Conservation (phyloP, 1,140 invertebrate genomes). For the Solen grandis region DNA sequence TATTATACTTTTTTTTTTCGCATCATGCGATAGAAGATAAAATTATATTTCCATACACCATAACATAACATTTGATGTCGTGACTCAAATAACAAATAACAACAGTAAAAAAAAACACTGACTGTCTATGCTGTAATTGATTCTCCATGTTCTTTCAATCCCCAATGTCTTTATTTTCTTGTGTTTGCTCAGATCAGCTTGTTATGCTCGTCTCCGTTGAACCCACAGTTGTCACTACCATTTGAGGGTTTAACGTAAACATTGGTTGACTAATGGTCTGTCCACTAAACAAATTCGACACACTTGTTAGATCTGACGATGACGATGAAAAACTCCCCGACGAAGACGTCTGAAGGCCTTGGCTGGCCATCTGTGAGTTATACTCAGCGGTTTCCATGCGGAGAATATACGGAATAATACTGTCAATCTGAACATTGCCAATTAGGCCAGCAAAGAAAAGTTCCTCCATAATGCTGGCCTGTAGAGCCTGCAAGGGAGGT, state of each 20-base stretch:
- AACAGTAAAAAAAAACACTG: too few relatives aligned
- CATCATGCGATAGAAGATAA: too few relatives aligned
- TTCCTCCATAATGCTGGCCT: conserved; percentile 91
- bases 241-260: conserved; percentile 36
- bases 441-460: conserved; percentile 95
- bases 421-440: conserved; percentile 95
- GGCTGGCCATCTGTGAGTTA: conserved; percentile 76
- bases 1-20: too few relatives aligned
- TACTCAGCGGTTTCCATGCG: conserved; percentile 86
- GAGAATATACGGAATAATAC: conserved; percentile 94
- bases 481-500: conserved; percentile 89
- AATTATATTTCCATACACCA: too few relatives aligned
- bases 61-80: too few relatives aligned
- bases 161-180: too few relatives aligned
- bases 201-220: too few relatives aligned
- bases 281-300: conserved; percentile 30
- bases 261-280: conserved; percentile 29
- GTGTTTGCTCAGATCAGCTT: too few relatives aligned
- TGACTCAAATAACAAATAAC: too few relatives aligned
- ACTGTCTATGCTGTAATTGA: too few relatives aligned
- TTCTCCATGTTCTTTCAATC: too few relatives aligned
- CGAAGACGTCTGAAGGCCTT: conserved; percentile 50
- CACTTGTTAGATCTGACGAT: conserved; percentile 28
- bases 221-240: conserved; percentile 53
- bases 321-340: neutral